Evolutionary conservation across 2,888 invertebrate species (phyloP), one percentile per base, ranked within the genome.

Genomic region (Odontothrips loti): DNA sequence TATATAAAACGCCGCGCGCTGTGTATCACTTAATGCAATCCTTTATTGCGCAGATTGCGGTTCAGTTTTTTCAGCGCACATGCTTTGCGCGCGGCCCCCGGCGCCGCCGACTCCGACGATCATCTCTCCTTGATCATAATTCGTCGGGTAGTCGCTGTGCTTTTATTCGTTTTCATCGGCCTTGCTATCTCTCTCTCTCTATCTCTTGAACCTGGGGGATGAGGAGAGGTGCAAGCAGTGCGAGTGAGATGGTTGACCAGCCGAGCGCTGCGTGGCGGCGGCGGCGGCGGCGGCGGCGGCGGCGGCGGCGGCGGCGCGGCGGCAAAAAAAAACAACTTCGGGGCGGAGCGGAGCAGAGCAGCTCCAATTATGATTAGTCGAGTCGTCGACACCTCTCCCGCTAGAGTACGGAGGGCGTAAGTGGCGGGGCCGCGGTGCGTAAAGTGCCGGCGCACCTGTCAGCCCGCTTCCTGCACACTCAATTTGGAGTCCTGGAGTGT

Each of bases 361-460:
- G 58, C 58, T 43, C 68, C 68, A 75, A 75, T 75, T 75, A 23
- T 75, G 23, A 75, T 75, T 75, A 75, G 27, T 27, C 27, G 68
- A 27, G 68, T 75, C 68, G 68, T 75, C 68, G 68, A 75, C 68
- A 75, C 68, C 68, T 75, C 23, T 17, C 58, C 58, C 6, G 17
- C 6, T 51, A 51, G 51, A 6, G 58, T 20, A n/a, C n/a, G 58
- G 58, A 17, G 58, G 20, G 58, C 17, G 58, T 58, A n/a, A 58
- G 58, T 58, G 58, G 20, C 17, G 58, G 58, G 20, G 6, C 58
- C n/a, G n/a, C n/a, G n/a, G n/a, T n/a, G n/a, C n/a, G n/a, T n/a
- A n/a, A n/a, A n/a, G n/a, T n/a, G n/a, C n/a, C n/a, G n/a, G n/a
- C 34, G 6, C 58, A 58, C 58, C 58, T 58, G n/a, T n/a, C n/a